Percentiles rank a stretch among this genome's conserved stretches.
Evolutionary conservation across 2,113 vertebrate genomes (phyloP).

Genomic region (Ameiurus melas): DNA sequence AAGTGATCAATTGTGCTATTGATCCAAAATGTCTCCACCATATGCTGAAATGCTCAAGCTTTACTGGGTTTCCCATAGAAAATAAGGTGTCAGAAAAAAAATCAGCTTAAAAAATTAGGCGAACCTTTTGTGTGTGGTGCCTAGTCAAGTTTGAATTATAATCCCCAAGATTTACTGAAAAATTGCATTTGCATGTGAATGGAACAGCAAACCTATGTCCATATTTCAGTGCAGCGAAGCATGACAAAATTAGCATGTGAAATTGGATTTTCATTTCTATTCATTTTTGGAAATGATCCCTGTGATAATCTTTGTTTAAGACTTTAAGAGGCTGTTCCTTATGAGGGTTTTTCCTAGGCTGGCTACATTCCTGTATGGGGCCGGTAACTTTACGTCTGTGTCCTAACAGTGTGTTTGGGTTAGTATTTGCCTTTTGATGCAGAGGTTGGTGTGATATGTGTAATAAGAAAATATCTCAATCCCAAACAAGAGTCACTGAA

Average conservation of each 20-base stretch:
- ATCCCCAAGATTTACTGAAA: constrained; percentile 37
- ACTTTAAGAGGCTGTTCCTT: constrained; percentile 45
- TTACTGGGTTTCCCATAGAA: constrained; percentile 35
- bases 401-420: constrained; percentile 69
- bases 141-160: constrained; percentile 41
- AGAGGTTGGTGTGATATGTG: constrained; percentile 36
- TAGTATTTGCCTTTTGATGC: constrained; percentile 57
- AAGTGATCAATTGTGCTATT: constrained; percentile 47
- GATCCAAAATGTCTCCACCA: constrained; percentile 43
- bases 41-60: constrained; percentile 43
- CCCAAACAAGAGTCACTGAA: constrained; percentile 66
- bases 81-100: neutral
- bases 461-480: constrained; percentile 55
- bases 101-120: neutral
- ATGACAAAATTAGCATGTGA: constrained; percentile 41
- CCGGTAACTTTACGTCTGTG: constrained; percentile 65
- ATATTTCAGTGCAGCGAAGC: constrained; percentile 28
- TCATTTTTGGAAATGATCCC: constrained; percentile 19
- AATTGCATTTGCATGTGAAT: constrained; percentile 45
- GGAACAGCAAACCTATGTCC: constrained; percentile 38
- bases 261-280: constrained; percentile 41
- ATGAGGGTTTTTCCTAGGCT: constrained; percentile 55
- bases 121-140: constrained; percentile 28
- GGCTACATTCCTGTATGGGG: constrained; percentile 72
- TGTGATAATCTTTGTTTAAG: constrained; percentile 13